These are phyloP conservation scores for Gambusia affinis DNA, from an alignment of 2,113 vertebrate genomes.

Conservation along the genomic window DNA sequence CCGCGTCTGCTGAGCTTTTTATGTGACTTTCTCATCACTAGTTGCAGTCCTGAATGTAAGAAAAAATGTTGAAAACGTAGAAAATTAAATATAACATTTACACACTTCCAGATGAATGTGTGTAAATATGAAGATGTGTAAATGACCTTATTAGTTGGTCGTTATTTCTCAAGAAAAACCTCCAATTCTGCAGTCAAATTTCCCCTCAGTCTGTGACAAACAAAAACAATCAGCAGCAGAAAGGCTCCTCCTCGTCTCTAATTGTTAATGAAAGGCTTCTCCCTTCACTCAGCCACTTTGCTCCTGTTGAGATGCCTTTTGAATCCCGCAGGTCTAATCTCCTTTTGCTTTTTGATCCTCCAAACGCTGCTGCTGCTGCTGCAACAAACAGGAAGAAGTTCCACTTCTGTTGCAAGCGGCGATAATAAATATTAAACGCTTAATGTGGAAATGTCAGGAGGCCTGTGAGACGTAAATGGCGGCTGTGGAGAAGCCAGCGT, in stretches of 20 bases:
- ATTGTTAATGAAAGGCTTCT: conserved; percentile 75
- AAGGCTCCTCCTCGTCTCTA: conserved; percentile 54
- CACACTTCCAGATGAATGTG: neutral
- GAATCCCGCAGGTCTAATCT: conserved; percentile 66
- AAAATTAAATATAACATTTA: neutral
- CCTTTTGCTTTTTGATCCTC: conserved; percentile 54
- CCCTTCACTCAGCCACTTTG: conserved; percentile 71
- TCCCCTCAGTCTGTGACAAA: conserved; percentile 35
- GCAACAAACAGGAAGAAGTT: conserved; percentile 42
- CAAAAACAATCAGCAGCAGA: conserved; percentile 68
- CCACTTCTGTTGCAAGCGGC: conserved; percentile 19
- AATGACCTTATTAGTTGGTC: neutral
- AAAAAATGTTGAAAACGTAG: no score
- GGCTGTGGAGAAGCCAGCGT: conserved; percentile 11
- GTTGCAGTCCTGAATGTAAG: no score
- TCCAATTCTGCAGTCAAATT: conserved; percentile 21
- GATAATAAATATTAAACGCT: conserved; percentile 37
- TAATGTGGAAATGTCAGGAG: conserved; percentile 56
- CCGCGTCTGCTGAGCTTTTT: no score
- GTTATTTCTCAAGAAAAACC: conserved; percentile 32
- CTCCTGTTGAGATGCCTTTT: conserved; percentile 51
- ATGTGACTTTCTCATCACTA: no score
- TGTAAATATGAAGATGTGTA: neutral
- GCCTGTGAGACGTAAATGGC: conserved; percentile 41
- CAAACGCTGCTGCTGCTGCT: conserved; percentile 31